A percentile compares a stretch with the other conserved stretches of the same genome.
These are phyloP conservation scores for Peromyscus polionotus DNA, from an alignment of 2,113 vertebrate species.

Conservation along the genomic window DNA sequence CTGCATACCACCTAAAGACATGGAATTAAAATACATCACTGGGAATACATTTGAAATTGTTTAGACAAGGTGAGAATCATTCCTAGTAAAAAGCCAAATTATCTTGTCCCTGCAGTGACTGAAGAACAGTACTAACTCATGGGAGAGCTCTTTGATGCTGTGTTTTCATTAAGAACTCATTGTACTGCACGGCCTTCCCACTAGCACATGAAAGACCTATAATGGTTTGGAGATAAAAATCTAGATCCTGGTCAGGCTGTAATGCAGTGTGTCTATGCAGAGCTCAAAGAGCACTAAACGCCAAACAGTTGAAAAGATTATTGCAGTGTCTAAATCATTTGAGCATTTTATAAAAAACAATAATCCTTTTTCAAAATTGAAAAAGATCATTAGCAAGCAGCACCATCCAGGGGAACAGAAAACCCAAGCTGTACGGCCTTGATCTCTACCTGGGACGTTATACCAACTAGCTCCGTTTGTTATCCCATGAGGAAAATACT, in stretches of 20 bases:
- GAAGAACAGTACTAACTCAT: slow-evolving; percentile 23
- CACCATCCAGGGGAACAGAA: background rate
- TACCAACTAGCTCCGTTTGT: slow-evolving; percentile 99
- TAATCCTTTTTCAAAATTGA: slow-evolving; percentile 39
- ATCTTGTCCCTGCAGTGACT: slow-evolving; percentile 43
- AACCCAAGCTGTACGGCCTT: background rate
- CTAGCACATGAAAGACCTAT: background rate
- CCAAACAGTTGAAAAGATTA: slow-evolving; percentile 44
- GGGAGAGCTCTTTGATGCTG: background rate
- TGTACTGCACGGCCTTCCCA: background rate
- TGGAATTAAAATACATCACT: slow-evolving; percentile 35
- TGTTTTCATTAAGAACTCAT: background rate
- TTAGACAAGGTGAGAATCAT: slow-evolving; percentile 3
- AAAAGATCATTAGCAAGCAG: slow-evolving; percentile 43
- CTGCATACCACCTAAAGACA: slow-evolving; percentile 96
- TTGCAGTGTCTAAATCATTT: slow-evolving; percentile 52
- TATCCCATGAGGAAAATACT: slow-evolving; percentile 96
- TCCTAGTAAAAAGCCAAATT: slow-evolving; percentile 38
- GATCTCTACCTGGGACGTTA: slow-evolving; percentile 93
- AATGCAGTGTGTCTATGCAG: slow-evolving; percentile 42
- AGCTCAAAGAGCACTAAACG: background rate
- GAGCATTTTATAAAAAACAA: slow-evolving; percentile 37
- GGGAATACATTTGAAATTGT: slow-evolving; percentile 24
- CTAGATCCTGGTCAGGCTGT: slow-evolving; percentile 1
- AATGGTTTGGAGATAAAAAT: background rate